Evolutionary conservation across 2,113 vertebrate species (phyloP).

Genomic region (Myocastor coypus): DNA sequence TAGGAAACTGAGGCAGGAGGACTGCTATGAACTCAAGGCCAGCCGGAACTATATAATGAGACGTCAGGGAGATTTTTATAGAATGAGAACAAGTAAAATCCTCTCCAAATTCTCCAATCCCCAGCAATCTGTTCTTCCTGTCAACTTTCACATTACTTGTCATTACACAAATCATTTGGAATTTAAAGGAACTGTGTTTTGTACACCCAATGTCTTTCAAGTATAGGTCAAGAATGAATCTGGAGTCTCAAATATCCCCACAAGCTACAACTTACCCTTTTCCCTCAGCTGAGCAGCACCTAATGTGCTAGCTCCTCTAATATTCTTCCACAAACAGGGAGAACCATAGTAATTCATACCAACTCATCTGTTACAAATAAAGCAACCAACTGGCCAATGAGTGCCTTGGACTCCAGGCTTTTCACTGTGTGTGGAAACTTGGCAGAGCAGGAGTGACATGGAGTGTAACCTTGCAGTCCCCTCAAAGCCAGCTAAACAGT

Average conservation of each 20-base stretch:
- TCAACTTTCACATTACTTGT: background rate
- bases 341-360: background rate
- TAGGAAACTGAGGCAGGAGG: background rate
- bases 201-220: background rate
- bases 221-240: background rate
- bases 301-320: background rate
- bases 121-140: background rate
- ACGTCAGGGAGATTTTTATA: background rate
- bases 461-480: background rate
- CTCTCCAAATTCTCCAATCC: background rate
- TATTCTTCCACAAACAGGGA: background rate
- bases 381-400: background rate
- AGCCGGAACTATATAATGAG: background rate
- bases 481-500: background rate
- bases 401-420: background rate
- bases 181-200: background rate
- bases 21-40: background rate
- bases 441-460: background rate
- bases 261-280: background rate
- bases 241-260: background rate
- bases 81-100: background rate
- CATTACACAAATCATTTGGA: background rate
- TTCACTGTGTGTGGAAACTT: constrained; percentile 5
- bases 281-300: background rate
- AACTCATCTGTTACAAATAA: constrained; percentile 18